A percentile compares a stretch with the other conserved stretches of the same genome.
Conservation (phyloP, 2,113 vertebrate genomes). For the Salvelinus sp. region DNA sequence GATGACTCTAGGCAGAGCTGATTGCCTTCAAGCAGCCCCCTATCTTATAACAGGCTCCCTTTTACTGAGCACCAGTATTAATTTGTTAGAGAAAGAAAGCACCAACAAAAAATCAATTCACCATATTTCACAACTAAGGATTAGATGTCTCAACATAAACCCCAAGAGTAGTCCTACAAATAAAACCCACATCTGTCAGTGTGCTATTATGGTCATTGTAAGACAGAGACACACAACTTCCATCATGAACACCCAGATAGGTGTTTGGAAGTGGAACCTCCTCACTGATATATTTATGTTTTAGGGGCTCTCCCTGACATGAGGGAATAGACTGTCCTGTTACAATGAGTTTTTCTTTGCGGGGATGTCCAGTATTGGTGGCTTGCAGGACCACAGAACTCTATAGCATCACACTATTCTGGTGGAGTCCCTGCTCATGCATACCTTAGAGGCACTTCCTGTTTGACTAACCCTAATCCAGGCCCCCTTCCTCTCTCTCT, state of each 20-base stretch:
- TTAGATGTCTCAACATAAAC: neutral
- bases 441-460: constrained; percentile 24
- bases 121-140: neutral
- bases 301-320: neutral
- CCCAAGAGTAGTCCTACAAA: neutral
- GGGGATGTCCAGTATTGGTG: neutral
- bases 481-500: constrained; percentile 11
- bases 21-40: neutral
- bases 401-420: constrained; percentile 5
- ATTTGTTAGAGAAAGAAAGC: neutral
- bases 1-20: constrained; percentile 29
- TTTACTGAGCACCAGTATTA: neutral
- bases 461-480: constrained; percentile 25
- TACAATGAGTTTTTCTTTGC: neutral
- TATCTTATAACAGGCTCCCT: neutral
- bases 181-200: neutral
- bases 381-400: constrained; percentile 4
- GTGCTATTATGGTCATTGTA: neutral
- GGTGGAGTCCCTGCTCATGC: constrained; percentile 1
- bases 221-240: neutral
- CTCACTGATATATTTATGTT: constrained; percentile 18
- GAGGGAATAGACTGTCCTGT: neutral
- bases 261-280: constrained; percentile 10
- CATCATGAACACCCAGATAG: neutral
- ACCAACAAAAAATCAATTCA: neutral